Evolutionary conservation across 2,113 vertebrate genomes (phyloP).

Genomic region (Microcebus tavaratra): DNA sequence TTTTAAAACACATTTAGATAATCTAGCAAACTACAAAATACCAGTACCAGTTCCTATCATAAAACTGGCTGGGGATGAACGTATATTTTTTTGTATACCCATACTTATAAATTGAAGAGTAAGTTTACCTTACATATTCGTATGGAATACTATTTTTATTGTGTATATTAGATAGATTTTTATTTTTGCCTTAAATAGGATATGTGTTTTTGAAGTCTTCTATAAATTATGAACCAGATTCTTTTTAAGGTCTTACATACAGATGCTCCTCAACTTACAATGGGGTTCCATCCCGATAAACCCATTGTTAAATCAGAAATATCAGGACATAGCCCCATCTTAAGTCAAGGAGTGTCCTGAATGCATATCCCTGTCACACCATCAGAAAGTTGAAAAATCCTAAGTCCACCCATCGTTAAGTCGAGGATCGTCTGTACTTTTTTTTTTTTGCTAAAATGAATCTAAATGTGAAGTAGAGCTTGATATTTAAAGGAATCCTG

Average conservation of each 20-base stretch:
- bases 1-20: not conserved
- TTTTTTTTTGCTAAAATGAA: not conserved
- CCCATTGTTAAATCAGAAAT: not conserved
- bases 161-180: not conserved
- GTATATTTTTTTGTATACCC: not conserved
- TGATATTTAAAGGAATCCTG: slow-evolving; percentile 38
- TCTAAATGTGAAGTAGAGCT: slow-evolving; percentile 7
- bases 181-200: not conserved
- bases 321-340: not conserved
- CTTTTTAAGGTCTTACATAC: not conserved
- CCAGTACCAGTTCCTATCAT: not conserved
- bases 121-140: not conserved
- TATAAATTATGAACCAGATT: slow-evolving; percentile 17
- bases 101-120: not conserved
- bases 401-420: not conserved
- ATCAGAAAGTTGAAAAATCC: not conserved
- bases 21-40: not conserved
- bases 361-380: not conserved
- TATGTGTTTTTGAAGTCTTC: slow-evolving; percentile 23
- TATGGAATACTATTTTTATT: not conserved
- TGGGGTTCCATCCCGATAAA: not conserved
- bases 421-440: not conserved
- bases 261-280: not conserved
- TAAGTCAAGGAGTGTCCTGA: not conserved
- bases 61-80: not conserved